Percentiles rank a stretch among this genome's conserved stretches.
These are phyloP conservation scores for Nemurella pictetii DNA, from an alignment of 2,888 invertebrate species.

Conservation along the genomic window DNA sequence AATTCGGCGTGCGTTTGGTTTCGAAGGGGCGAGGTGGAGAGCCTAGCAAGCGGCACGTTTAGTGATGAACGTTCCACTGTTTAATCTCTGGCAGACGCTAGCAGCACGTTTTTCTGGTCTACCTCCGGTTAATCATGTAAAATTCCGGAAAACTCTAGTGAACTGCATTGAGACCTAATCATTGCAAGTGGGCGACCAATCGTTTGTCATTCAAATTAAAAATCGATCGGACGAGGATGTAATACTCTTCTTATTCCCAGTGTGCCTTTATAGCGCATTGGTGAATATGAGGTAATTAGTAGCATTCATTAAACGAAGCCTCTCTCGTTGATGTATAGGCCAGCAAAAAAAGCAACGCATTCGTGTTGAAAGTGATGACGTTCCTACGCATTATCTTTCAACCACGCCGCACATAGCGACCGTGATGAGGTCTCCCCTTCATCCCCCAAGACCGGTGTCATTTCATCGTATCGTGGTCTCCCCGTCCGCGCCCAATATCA, in stretches of 20 bases:
- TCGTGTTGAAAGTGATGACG: not conserved
- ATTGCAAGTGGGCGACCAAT: not conserved
- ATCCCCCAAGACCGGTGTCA: not conserved
- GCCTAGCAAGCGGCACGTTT: not conserved
- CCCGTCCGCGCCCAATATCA: not conserved
- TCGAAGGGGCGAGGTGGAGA: not conserved
- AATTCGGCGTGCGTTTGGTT: not conserved
- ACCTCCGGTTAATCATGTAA: not conserved
- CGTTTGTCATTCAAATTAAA: not conserved
- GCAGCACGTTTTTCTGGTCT: not conserved
- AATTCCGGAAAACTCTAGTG: not conserved
- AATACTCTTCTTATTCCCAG: not conserved
- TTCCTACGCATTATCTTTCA: not conserved
- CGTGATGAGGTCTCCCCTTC: not conserved
- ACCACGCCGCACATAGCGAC: not conserved
- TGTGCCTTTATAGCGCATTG: not conserved
- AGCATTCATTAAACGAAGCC: not conserved
- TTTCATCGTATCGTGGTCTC: no score
- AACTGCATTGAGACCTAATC: not conserved
- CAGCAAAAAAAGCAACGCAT: not conserved
- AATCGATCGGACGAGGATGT: not conserved
- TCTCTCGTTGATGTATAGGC: not conserved
- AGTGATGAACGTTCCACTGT: not conserved
- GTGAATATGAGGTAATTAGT: not conserved
- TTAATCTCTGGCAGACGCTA: not conserved